A percentile compares a stretch with the other conserved stretches of the same genome.
Evolutionary conservation across 2,113 vertebrate species (phyloP).

Genomic region (Mesitornis unicolor): DNA sequence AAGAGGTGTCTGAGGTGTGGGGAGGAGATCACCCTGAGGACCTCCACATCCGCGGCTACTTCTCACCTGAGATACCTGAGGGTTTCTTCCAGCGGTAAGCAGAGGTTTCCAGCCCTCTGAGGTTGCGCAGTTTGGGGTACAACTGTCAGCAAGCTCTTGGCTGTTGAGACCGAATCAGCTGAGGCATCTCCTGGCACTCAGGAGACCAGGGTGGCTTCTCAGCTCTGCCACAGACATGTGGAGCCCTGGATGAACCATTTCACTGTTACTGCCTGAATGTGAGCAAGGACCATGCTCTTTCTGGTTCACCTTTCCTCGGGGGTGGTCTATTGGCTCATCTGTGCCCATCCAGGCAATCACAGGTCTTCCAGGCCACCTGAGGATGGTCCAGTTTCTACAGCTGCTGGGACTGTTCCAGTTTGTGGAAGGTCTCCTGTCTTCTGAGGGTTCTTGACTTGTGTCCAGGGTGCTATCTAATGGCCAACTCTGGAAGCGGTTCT

Average conservation of each 20-base stretch:
- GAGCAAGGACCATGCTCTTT: background rate
- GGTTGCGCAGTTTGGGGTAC: accelerated
- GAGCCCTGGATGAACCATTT: background rate
- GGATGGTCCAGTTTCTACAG: background rate
- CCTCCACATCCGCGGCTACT: slow-evolving; percentile 65
- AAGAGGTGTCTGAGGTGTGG: slow-evolving; percentile 64
- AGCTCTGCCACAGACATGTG: background rate
- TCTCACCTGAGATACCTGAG: slow-evolving; percentile 70
- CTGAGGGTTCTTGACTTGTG: background rate
- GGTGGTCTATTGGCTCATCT: background rate
- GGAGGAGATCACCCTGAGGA: slow-evolving; percentile 62
- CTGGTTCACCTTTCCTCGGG: background rate
- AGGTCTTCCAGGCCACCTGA: background rate
- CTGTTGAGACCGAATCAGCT: background rate
- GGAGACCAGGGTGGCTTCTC: background rate
- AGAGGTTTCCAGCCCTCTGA: background rate
- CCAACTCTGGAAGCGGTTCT: background rate
- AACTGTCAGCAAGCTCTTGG: background rate
- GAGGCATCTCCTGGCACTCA: background rate
- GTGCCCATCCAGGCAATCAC: background rate
- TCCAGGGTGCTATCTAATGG: background rate
- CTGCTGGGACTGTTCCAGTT: background rate
- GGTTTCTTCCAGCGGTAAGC: slow-evolving; percentile 75
- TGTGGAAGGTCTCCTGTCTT: background rate
- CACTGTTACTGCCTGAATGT: accelerated